phyloP scores from a whole-genome alignment of 2,113 vertebrate species.

The Pelusios castaneus region DNA sequence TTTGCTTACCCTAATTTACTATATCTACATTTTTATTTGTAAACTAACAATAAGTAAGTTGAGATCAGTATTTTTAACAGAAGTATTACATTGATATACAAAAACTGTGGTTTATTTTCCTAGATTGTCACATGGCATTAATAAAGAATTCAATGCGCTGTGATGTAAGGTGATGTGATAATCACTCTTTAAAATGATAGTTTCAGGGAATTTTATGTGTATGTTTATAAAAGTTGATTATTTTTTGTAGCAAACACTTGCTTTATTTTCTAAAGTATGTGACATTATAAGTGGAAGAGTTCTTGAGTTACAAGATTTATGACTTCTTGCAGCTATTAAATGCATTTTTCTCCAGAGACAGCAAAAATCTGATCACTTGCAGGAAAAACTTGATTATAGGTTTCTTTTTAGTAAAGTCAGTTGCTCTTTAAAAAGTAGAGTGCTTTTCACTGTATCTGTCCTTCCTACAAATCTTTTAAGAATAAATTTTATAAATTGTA shows the following conservation, averaged over 20 bases:
- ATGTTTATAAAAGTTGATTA: neutral
- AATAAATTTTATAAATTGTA: neutral
- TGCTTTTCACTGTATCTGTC: neutral
- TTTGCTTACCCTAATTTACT: constrained; percentile 96
- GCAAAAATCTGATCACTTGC: neutral
- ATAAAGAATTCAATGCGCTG: constrained; percentile 76
- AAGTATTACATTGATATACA: constrained; percentile 81
- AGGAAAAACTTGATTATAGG: neutral
- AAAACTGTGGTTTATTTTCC: constrained; percentile 79
- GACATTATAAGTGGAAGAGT: constrained; percentile 78
- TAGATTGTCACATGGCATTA: constrained; percentile 91
- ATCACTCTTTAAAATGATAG: constrained; percentile 56
- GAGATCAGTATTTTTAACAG: constrained; percentile 83
- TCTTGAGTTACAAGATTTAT: neutral
- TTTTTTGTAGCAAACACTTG: constrained; percentile 12
- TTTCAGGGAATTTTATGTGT: constrained; percentile 15
- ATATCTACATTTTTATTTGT: constrained; percentile 86
- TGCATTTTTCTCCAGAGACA: neutral
- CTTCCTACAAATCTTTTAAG: neutral
- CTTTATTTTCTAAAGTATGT: constrained; percentile 74
- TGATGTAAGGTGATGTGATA: constrained; percentile 74
- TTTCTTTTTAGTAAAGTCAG: neutral
- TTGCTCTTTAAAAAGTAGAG: neutral
- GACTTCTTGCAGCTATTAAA: neutral
- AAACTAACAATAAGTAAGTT: constrained; percentile 90